Percentiles rank a stretch among this genome's conserved stretches.
Conservation (phyloP, 1,140 invertebrate genomes). For the Hirudo medicinalis region DNA sequence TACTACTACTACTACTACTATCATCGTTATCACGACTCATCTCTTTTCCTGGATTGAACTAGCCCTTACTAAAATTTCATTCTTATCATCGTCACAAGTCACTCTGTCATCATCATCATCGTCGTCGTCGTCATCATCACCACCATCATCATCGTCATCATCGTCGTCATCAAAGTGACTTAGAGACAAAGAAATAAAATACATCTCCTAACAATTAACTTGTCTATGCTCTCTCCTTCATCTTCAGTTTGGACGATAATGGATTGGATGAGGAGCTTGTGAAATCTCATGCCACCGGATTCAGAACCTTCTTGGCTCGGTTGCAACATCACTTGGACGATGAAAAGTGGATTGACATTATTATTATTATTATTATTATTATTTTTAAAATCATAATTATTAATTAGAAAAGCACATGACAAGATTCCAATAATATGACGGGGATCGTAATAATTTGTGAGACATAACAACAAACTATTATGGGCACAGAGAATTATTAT, state of each 20-base stretch:
- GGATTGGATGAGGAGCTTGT: conserved; percentile 1
- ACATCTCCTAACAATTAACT: not conserved
- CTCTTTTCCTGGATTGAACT: too few relatives aligned
- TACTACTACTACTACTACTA: too few relatives aligned
- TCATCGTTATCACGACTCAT: too few relatives aligned
- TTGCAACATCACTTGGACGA: not conserved
- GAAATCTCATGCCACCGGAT: not conserved
- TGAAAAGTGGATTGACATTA: too few relatives aligned
- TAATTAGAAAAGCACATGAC: not conserved
- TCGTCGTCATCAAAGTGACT: too few relatives aligned
- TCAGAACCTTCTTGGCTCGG: not conserved
- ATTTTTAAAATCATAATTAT: not conserved
- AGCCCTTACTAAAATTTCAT: too few relatives aligned
- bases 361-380: too few relatives aligned
- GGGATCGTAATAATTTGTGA: not conserved
- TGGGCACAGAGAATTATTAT: not conserved
- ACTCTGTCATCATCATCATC: too few relatives aligned
- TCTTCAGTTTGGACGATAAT: not conserved
- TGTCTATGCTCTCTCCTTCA: not conserved
- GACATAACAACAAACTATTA: not conserved
- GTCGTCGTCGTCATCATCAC: too few relatives aligned
- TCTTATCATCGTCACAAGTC: too few relatives aligned
- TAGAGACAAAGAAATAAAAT: too few relatives aligned
- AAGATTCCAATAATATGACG: not conserved
- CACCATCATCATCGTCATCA: too few relatives aligned